These are phyloP conservation scores for Parambassis ranga DNA, from an alignment of 2,797 vertebrate species.

Conservation along the genomic window DNA sequence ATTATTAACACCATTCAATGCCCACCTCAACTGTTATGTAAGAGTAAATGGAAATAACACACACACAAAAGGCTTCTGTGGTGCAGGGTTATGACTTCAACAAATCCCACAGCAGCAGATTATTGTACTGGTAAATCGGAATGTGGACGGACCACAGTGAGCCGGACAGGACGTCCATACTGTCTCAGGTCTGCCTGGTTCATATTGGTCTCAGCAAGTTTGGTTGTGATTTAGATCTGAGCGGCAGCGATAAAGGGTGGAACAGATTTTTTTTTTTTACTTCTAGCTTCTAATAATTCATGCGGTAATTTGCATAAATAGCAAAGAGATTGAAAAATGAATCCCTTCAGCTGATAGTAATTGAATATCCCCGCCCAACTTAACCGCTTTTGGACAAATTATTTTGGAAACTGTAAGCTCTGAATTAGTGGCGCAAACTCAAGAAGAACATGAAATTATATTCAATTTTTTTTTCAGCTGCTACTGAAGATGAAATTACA, in stretches of 20 bases:
- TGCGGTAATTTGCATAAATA: constrained; percentile 41
- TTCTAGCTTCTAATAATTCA: constrained; percentile 29
- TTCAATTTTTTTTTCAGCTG: constrained; percentile 7
- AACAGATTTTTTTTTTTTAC: constrained; percentile 33
- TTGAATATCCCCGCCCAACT: constrained; percentile 13
- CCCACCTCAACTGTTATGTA: constrained; percentile 16
- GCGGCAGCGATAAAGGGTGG: constrained; percentile 4
- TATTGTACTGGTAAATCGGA: not conserved
- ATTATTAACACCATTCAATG: constrained; percentile 30
- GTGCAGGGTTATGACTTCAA: not conserved
- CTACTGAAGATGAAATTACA: not conserved
- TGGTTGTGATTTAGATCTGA: constrained; percentile 26
- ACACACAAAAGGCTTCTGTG: constrained; percentile 8
- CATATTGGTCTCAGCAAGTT: constrained; percentile 28
- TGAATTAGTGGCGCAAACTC: constrained; percentile 1
- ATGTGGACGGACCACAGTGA: constrained; percentile 9
- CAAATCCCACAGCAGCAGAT: constrained; percentile 12
- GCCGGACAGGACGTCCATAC: constrained; percentile 58
- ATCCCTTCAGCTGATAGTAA: constrained; percentile 10
- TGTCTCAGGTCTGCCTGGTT: constrained; percentile 67
- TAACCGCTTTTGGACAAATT: constrained; percentile 19
- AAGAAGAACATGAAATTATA: constrained; percentile 1
- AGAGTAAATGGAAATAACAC: constrained; percentile 1
- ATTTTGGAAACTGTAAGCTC: constrained; percentile 13
- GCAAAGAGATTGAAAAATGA: constrained; percentile 27